phyloP scores from a whole-genome alignment of 1,140 invertebrate species.

The Helicoverpa armigera region DNA sequence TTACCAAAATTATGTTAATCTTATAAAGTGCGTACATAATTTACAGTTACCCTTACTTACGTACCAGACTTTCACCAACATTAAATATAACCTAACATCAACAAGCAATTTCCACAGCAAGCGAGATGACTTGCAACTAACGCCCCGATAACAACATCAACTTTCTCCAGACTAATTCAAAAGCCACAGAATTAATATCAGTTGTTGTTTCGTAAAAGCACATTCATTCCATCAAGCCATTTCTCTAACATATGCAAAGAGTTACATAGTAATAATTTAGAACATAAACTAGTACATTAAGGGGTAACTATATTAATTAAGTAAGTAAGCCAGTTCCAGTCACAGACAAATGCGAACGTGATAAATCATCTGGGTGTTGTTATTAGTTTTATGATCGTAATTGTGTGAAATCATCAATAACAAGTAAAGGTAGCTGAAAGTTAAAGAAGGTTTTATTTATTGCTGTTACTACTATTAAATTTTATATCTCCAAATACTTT shows the following conservation, averaged over 20 bases:
- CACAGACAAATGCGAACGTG: slow-evolving; percentile 26
- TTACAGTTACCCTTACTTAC: background rate
- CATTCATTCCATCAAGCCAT: slow-evolving; percentile 15
- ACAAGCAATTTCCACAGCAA: background rate
- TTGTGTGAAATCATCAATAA: slow-evolving; percentile 4
- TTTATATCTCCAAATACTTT: no score
- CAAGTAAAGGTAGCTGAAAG: background rate
- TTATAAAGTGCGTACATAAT: background rate
- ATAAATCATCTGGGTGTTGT: slow-evolving; percentile 44
- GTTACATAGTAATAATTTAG: slow-evolving; percentile 22
- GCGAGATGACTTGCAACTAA: slow-evolving; percentile 21
- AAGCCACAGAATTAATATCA: slow-evolving; percentile 29
- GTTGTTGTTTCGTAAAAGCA: slow-evolving; percentile 37
- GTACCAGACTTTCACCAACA: background rate
- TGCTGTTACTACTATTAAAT: no score
- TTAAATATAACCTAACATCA: background rate
- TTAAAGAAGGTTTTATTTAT: no score
- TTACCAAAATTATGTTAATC: background rate
- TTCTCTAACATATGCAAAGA: slow-evolving; percentile 17
- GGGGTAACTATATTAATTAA: slow-evolving; percentile 42
- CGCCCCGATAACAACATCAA: slow-evolving; percentile 3
- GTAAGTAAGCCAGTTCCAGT: slow-evolving; percentile 16
- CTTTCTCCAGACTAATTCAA: slow-evolving; percentile 29
- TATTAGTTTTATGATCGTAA: slow-evolving; percentile 31
- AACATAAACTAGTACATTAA: slow-evolving; percentile 17